phyloP scores from a whole-genome alignment of 2,113 vertebrate genomes.

The Octodon degus region DNA sequence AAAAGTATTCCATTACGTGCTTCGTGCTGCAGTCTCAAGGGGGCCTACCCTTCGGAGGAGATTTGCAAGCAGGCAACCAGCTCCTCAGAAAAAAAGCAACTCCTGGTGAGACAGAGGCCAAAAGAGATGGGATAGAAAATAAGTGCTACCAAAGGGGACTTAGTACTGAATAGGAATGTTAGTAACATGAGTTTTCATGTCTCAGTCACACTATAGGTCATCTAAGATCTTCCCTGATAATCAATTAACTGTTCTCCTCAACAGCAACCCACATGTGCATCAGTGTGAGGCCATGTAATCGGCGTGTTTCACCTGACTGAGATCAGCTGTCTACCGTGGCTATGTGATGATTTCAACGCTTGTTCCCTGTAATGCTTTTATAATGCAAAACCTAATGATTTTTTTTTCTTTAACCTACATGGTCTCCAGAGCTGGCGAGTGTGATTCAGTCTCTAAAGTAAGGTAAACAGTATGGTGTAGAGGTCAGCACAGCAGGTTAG shows the following conservation, averaged over 20 bases:
- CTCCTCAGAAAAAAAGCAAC: background rate
- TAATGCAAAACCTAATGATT: slow-evolving; percentile 67
- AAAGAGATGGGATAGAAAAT: slow-evolving; percentile 4
- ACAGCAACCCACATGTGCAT: slow-evolving; percentile 1
- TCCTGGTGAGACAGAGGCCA: slow-evolving; percentile 18
- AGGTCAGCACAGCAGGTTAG: slow-evolving; percentile 64
- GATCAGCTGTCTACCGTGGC: slow-evolving; percentile 49
- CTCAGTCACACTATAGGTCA: background rate
- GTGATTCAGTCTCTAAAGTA: slow-evolving; percentile 64
- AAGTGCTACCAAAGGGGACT: background rate
- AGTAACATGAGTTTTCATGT: slow-evolving; percentile 54
- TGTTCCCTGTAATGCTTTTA: slow-evolving; percentile 39
- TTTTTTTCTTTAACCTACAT: slow-evolving; percentile 52
- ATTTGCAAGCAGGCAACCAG: slow-evolving; percentile 26
- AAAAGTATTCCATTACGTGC: slow-evolving; percentile 40
- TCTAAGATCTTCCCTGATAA: slow-evolving; percentile 39
- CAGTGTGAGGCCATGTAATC: background rate
- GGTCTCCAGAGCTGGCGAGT: slow-evolving; percentile 60
- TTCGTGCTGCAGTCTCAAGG: slow-evolving; percentile 30
- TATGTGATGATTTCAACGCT: slow-evolving; percentile 8
- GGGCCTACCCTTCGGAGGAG: slow-evolving; percentile 23
- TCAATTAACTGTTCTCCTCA: slow-evolving; percentile 56
- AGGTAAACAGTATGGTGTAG: slow-evolving; percentile 60
- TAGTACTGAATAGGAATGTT: background rate
- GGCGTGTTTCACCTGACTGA: background rate